Evolutionary conservation across 2,113 vertebrate species (phyloP), one percentile per base, ranked within the genome.

Genomic region (Macquaria australasica): DNA sequence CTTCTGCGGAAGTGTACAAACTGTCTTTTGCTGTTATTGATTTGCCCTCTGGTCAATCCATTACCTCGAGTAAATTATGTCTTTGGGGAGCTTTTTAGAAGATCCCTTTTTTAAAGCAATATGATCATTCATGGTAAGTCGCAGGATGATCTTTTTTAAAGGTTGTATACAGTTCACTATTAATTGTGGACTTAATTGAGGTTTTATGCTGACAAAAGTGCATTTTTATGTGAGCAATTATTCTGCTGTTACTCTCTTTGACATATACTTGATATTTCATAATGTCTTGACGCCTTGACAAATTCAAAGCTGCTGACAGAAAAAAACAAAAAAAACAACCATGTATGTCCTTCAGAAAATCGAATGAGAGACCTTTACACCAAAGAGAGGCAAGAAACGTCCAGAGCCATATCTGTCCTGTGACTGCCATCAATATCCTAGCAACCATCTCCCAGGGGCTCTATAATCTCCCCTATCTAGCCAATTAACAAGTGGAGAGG

Each of bases 401-500:
- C 82, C 71, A 70, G 48, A 88, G 78, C 73, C 43, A 23, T 31
- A 83, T 87, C 77, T 55, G 45, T 68, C 83, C 82, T 66, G 59
- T 75, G 86, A 77, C 81, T 73, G 66, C 83, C 76, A 88, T 93
- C 75, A 79, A 90, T 91, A 83, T 87, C 92, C 92, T 91, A 84
- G 85, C 85, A 91, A 92, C 88, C 6, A 1, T 85, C 70, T 89
- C 84, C 91, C 77, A 75, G 79, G 71, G 77, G 73, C 77, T 59
- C 71, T 39, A 58, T 94, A 90, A 94, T 93, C 91, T 89, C 43
- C 82, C 79, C 86, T 79, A 93, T 94, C 89, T 82, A 77, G 76
- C 92, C 88, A 88, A 89, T 95, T 94, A 93, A 82, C 82, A 75
- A 78, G 88, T 34, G 60, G 59, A 53, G 55, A 79, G 58, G 59